These are phyloP conservation scores for Hypsibius dujardini DNA, from an alignment of 1,140 invertebrate genomes.

Conservation along the genomic window DNA sequence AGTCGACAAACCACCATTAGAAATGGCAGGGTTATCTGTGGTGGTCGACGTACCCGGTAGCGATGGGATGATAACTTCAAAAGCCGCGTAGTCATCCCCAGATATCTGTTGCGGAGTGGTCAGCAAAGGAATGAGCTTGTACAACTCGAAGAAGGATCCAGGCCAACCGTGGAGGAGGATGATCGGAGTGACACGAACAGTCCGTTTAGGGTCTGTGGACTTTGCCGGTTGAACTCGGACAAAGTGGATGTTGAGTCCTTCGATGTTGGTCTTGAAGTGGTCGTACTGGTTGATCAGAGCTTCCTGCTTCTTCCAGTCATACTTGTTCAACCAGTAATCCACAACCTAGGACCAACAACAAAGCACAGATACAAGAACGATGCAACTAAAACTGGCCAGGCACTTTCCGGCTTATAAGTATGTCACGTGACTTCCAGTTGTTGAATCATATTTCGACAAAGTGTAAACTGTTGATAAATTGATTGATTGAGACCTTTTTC, in stretches of 20 bases:
- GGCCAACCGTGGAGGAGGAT: slow-evolving; percentile 75
- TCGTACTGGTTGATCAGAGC: slow-evolving; percentile 47
- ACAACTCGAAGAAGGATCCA: slow-evolving; percentile 65
- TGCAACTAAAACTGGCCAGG: no score
- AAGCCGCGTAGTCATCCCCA: slow-evolving; percentile 44
- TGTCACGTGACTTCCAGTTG: no score
- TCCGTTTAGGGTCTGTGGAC: slow-evolving; percentile 23
- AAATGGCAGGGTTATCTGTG: no score
- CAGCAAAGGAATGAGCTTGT: slow-evolving; percentile 53
- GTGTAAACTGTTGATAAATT: no score
- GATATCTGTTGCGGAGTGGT: slow-evolving; percentile 35
- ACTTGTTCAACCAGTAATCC: slow-evolving; percentile 53
- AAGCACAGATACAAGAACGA: background rate
- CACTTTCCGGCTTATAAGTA: no score
- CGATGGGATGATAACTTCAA: slow-evolving; percentile 59
- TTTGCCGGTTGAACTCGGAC: slow-evolving; percentile 36
- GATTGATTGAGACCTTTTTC: no score
- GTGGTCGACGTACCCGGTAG: slow-evolving; percentile 40
- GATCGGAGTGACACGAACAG: slow-evolving; percentile 40
- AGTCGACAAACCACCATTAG: no score
- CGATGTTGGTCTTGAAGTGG: slow-evolving; percentile 48
- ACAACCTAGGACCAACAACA: no score
- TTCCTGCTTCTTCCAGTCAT: slow-evolving; percentile 52
- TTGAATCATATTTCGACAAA: no score
- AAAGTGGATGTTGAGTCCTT: slow-evolving; percentile 52